Conservation (phyloP, 1,140 invertebrate genomes). For the Pogonognathellus flavescens region DNA sequence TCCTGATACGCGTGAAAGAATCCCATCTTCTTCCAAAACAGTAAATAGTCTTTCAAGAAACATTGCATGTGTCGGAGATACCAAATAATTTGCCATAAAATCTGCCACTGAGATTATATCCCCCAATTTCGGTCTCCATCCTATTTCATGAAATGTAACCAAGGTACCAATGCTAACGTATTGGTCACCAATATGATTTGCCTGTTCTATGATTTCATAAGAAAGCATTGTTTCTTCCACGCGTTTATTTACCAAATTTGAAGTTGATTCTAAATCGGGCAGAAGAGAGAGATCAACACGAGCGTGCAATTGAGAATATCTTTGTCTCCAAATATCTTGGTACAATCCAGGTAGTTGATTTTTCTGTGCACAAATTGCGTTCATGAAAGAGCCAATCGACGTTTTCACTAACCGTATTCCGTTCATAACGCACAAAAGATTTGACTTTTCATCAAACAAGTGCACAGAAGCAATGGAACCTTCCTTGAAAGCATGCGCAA, state of each 20-base stretch:
- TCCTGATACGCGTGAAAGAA: no score
- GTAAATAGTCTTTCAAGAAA: background rate
- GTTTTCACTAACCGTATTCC: constrained; percentile 10
- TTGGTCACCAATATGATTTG: background rate
- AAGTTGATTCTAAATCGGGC: background rate
- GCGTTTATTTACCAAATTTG: background rate
- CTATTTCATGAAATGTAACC: background rate
- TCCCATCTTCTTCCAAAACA: no score
- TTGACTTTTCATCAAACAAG: constrained; percentile 27
- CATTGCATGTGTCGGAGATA: background rate
- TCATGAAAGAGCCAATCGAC: background rate
- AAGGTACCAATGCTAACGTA: background rate
- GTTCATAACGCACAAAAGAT: constrained; percentile 22
- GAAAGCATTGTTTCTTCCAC: background rate
- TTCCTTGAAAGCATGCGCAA: background rate
- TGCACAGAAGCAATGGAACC: background rate
- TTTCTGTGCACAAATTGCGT: background rate
- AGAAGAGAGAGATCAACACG: background rate
- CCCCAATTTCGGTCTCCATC: background rate
- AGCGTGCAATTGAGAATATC: background rate
- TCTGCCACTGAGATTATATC: background rate
- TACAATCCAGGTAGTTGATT: constrained; percentile 7
- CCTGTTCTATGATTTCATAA: background rate
- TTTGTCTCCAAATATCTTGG: constrained; percentile 46
- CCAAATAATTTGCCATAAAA: background rate